A percentile compares a stretch with the other conserved stretches of the same genome.
Evolutionary conservation across 1,140 invertebrate species (phyloP).

Genomic region (Brachystomella parvula): DNA sequence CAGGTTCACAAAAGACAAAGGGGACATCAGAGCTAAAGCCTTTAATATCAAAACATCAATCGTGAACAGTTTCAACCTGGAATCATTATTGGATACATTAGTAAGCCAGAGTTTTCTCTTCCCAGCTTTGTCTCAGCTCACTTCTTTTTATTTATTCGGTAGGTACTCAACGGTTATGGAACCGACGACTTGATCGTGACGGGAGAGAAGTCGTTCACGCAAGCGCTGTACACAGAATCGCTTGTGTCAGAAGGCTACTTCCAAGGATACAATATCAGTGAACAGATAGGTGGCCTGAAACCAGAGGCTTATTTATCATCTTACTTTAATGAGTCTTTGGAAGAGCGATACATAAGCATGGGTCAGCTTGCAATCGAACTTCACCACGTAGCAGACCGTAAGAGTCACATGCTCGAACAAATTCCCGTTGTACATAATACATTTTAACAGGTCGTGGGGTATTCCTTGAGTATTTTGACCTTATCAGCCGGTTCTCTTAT

Average conservation of each 20-base stretch:
- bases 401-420: too few relatives aligned
- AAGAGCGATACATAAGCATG: slow-evolving; percentile 1
- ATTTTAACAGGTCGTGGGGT: slow-evolving; percentile 9
- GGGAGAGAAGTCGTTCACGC: slow-evolving; percentile 7
- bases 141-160: not conserved
- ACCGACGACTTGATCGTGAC: not conserved
- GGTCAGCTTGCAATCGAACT: not conserved
- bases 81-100: not conserved
- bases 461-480: slow-evolving; percentile 6
- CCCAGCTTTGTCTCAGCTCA: not conserved
- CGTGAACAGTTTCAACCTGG: slow-evolving; percentile 2
- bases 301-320: not conserved
- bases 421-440: not conserved
- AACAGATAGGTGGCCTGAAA: not conserved
- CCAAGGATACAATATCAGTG: slow-evolving; percentile 1
- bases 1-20: not conserved
- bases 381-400: not conserved
- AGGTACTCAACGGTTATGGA: not conserved
- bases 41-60: not conserved
- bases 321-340: not conserved
- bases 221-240: not conserved
- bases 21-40: not conserved
- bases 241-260: not conserved
- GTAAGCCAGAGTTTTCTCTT: not conserved
- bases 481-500: not conserved